Percentiles rank a stretch among this genome's conserved stretches.
These are phyloP conservation scores for Capitulum mitella DNA, from an alignment of 2,888 invertebrate genomes.

Conservation along the genomic window DNA sequence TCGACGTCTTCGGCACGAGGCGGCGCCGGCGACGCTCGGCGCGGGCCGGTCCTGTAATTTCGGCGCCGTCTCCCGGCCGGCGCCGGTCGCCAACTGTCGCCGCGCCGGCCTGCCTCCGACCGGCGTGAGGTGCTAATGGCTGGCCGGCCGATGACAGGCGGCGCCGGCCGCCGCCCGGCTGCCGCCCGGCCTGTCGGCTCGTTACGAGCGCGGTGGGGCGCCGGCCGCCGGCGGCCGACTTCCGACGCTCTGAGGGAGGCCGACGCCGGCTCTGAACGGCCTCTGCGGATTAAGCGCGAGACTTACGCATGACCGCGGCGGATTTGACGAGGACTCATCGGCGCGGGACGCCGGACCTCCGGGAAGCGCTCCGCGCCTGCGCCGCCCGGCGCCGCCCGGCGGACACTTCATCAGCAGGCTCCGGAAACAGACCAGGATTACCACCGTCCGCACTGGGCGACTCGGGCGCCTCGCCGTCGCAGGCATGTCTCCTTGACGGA, in stretches of 20 bases:
- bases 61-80: background rate
- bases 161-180: background rate
- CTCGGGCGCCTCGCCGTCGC: background rate
- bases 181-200: background rate
- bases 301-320: too few species aligned
- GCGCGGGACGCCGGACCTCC: too few species aligned
- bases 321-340: too few species aligned
- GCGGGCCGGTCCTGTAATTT: background rate
- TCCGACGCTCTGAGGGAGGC: background rate
- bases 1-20: background rate
- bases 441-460: background rate
- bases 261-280: too few species aligned
- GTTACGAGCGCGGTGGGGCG: background rate
- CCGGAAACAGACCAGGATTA: background rate
- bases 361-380: too few species aligned
- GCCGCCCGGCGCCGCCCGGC: background rate
- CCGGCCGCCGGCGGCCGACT: background rate
- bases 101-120: background rate
- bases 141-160: background rate
- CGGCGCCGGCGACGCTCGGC: background rate
- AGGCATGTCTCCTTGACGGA: background rate
- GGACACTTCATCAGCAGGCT: too few species aligned
- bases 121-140: background rate
- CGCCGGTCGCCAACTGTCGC: slow-evolving; percentile 4
- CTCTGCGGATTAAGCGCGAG: too few species aligned